phyloP scores from a whole-genome alignment of 2,797 vertebrate species.

The Notolabrus celidotus region DNA sequence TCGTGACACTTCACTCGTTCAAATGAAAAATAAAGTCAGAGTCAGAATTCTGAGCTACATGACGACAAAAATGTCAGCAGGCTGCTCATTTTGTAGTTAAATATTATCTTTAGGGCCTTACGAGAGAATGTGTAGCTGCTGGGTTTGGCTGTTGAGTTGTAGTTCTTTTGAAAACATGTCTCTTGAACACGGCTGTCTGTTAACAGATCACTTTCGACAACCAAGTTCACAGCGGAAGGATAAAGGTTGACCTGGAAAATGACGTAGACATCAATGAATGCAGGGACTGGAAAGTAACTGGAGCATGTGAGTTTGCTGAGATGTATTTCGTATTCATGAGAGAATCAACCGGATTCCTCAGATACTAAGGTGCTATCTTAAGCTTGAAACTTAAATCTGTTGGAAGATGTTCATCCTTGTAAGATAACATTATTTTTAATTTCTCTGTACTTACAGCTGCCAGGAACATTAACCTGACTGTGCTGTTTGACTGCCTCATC shows the following conservation, averaged over 20 bases:
- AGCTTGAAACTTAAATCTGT: neutral
- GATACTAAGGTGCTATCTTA: neutral
- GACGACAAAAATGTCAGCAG: neutral
- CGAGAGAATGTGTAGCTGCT: conserved; percentile 4
- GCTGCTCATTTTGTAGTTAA: conserved; percentile 1
- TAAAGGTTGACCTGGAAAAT: conserved; percentile 91
- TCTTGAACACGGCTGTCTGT: conserved; percentile 9
- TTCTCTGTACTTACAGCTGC: conserved; percentile 78
- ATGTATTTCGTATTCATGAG: neutral
- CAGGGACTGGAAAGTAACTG: conserved; percentile 88
- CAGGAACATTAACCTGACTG: conserved; percentile 89
- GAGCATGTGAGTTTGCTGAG: conserved; percentile 91
- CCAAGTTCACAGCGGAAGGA: conserved; percentile 92
- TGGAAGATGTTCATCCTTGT: neutral
- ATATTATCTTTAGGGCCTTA: conserved; percentile 12
- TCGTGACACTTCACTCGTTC: neutral
- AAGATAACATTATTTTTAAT: neutral
- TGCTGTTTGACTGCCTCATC: conserved; percentile 93
- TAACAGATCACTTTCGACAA: conserved; percentile 93
- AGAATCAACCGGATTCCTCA: no score
- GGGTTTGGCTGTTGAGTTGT: neutral
- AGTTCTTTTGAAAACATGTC: neutral
- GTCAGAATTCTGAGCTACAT: neutral
- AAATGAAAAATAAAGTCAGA: conserved; percentile 1
- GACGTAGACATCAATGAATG: conserved; percentile 86